Percentiles rank a stretch among this genome's conserved stretches.
Conservation (phyloP, 2,797 vertebrate species). For the Microctenopoma lineatum region DNA sequence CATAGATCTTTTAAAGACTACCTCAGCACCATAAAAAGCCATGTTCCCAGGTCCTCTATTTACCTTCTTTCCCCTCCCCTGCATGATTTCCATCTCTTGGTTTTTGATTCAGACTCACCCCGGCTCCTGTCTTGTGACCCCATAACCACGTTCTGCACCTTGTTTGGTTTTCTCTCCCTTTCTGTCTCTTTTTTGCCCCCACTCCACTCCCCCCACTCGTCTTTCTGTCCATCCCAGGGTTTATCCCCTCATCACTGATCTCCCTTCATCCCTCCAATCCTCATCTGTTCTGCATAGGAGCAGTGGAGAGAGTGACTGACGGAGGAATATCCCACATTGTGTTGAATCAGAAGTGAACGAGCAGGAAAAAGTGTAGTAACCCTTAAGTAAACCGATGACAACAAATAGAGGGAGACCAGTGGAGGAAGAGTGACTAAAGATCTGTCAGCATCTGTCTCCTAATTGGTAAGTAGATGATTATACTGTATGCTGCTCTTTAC, state of each 20-base stretch:
- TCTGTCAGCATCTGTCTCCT: slow-evolving; percentile 27
- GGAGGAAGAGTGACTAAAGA: slow-evolving; percentile 54
- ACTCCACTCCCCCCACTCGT: slow-evolving; percentile 30
- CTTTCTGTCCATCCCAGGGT: slow-evolving; percentile 76
- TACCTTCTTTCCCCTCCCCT: slow-evolving; percentile 67
- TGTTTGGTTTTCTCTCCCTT: slow-evolving; percentile 69
- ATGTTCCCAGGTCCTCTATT: slow-evolving; percentile 67
- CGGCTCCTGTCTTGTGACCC: slow-evolving; percentile 66
- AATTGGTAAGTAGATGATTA: slow-evolving; percentile 66
- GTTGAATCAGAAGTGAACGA: slow-evolving; percentile 71
- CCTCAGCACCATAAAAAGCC: slow-evolving; percentile 81
- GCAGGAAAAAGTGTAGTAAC: slow-evolving; percentile 43
- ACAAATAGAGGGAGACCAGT: slow-evolving; percentile 30
- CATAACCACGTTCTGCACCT: slow-evolving; percentile 65
- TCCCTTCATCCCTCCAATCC: slow-evolving; percentile 87
- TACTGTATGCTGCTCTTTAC: slow-evolving; percentile 20
- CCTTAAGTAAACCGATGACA: slow-evolving; percentile 61
- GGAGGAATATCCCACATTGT: slow-evolving; percentile 57
- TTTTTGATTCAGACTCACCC: slow-evolving; percentile 63
- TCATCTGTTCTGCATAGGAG: slow-evolving; percentile 83
- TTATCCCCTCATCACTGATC: slow-evolving; percentile 87
- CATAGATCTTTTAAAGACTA: slow-evolving; percentile 51
- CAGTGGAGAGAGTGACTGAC: slow-evolving; percentile 64
- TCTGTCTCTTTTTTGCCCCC: slow-evolving; percentile 49
- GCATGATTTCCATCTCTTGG: slow-evolving; percentile 69